Base-by-base conservation (phyloP, 2,888 invertebrate genomes). In the Oithona nana region DNA sequence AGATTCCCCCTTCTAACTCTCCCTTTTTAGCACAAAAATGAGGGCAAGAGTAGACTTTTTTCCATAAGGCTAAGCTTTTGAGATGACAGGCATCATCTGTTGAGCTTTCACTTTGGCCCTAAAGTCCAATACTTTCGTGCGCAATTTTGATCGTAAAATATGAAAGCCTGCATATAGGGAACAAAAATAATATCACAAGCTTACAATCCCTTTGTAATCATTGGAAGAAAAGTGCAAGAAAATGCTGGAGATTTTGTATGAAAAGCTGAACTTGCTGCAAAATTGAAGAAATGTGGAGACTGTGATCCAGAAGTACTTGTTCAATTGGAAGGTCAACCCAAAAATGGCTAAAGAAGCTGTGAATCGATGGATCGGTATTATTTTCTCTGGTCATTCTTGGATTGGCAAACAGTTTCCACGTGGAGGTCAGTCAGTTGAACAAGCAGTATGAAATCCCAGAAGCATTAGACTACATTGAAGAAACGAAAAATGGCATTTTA, bases 301-400 rank as follows among this genome's bases (percentile, higher is more conserved):
- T 81, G 81, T 64, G 86, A 90, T 73, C 87, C 88, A 0, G 83
- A 83, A 69, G 79, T 81, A 6, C 76, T 87, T 65, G 77, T 81
- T 60, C 76, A 79, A 66, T 75, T 77, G 79, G 66, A 71, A 75
- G 24, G 82, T n/a, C n/a, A n/a, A 86, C 71, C 79, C 77, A 31
- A 69, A 85, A 84, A 74, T 77, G 63, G 77, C 84, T 28, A 83
- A 82, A 72, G 79, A 80, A 60, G 86, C 86, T 28, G 81, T 81
- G 11, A 89, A 92, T 72, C 77, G 86, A 67, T 92, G 92, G 92
- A 90, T 89, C 28, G 92, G 92, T 70, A 93, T 92, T 69, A 81
- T 92, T 68, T 89, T 83, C 71, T 78, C 81, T 50, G 74, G 86
- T 13, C 88, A 86, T 72, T 81, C 83, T 1, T 92, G 88, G 83